phyloP scores from a whole-genome alignment of 2,888 invertebrate species.

The Ophion ventricosus region DNA sequence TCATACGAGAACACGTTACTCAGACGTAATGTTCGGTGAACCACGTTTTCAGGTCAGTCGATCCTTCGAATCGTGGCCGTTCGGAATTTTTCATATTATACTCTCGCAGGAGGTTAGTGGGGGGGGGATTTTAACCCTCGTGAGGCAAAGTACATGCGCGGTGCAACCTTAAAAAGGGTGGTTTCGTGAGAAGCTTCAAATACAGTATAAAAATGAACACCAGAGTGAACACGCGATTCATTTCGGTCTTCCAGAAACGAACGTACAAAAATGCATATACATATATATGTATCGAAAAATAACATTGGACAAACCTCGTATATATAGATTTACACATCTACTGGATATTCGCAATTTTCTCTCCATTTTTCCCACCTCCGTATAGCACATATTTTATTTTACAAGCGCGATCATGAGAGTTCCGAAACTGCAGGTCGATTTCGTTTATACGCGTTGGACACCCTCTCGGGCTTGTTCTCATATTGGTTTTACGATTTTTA shows the following conservation, averaged over 20 bases:
- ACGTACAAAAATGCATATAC: slow-evolving; percentile 15
- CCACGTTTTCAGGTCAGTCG: slow-evolving; percentile 25
- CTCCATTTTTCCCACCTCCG: slow-evolving; percentile 32
- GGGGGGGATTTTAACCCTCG: slow-evolving; percentile 14
- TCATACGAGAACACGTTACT: background rate
- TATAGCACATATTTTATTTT: slow-evolving; percentile 43
- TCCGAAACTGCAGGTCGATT: slow-evolving; percentile 24
- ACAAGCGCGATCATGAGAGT: slow-evolving; percentile 23
- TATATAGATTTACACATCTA: background rate
- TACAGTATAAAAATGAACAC: slow-evolving; percentile 50
- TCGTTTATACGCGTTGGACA: slow-evolving; percentile 51
- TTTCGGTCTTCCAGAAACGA: slow-evolving; percentile 52
- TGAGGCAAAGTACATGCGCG: slow-evolving; percentile 11
- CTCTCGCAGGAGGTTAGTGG: background rate
- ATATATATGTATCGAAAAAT: background rate
- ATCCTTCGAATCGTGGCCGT: slow-evolving; percentile 7
- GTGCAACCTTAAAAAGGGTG: slow-evolving; percentile 30
- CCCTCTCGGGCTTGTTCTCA: slow-evolving; percentile 61
- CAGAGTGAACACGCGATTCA: slow-evolving; percentile 49
- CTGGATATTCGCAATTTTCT: slow-evolving; percentile 54
- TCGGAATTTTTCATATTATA: slow-evolving; percentile 3
- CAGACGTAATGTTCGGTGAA: background rate
- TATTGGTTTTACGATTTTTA: slow-evolving; percentile 75
- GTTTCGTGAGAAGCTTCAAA: slow-evolving; percentile 47
- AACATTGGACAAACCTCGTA: background rate